phyloP scores from a whole-genome alignment of 2,113 vertebrate species.

The Conger conger region DNA sequence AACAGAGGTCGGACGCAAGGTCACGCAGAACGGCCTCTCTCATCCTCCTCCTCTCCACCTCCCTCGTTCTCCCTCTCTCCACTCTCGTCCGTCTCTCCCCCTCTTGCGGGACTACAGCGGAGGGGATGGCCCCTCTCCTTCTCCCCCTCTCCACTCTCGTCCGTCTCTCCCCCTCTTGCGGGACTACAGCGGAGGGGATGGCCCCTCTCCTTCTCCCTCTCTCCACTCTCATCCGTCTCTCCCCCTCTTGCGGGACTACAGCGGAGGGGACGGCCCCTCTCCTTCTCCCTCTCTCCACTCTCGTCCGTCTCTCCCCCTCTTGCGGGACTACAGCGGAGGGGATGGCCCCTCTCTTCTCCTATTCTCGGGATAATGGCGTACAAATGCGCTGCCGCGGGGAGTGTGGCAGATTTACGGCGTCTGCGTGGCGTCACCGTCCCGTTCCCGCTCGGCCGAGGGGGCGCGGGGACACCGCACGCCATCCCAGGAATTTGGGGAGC shows the following conservation, averaged over 20 bases:
- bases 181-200: background rate
- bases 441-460: conserved; percentile 19
- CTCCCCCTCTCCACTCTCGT: background rate
- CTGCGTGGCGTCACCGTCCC: background rate
- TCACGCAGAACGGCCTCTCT: background rate
- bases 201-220: background rate
- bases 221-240: background rate
- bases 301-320: background rate
- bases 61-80: background rate
- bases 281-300: background rate
- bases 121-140: background rate
- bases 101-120: background rate
- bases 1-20: background rate
- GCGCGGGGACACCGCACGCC: conserved; percentile 20
- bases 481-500: conserved; percentile 25
- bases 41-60: background rate
- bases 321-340: background rate
- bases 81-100: background rate
- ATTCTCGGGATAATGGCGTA: conserved; percentile 13
- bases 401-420: conserved; percentile 16
- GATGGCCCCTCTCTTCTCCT: too few species aligned
- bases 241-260: background rate
- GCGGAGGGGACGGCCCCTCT: background rate
- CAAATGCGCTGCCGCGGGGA: conserved; percentile 4
- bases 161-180: background rate